Evolutionary conservation across 2,797 vertebrate species (phyloP).

Genomic region (Varecia variegata): DNA sequence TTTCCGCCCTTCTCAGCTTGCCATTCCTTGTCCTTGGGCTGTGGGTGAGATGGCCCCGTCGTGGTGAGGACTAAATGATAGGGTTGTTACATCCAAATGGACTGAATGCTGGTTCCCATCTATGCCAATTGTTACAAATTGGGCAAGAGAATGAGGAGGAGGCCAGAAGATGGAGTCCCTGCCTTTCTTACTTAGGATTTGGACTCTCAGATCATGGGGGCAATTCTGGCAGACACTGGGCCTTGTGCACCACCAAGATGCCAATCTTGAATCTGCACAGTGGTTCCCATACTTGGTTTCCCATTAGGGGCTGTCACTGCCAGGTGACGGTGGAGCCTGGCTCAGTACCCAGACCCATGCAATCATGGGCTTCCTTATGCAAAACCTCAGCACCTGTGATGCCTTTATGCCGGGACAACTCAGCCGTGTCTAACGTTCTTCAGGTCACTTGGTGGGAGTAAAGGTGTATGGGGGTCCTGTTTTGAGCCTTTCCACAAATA

Average conservation of each 20-base stretch:
- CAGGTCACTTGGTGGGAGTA: not conserved
- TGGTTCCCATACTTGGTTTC: not conserved
- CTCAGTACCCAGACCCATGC: fast-evolving
- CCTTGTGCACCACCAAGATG: not conserved
- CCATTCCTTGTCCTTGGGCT: not conserved
- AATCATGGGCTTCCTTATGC: fast-evolving
- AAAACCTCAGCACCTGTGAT: not conserved
- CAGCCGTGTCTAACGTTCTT: not conserved
- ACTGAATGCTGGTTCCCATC: not conserved
- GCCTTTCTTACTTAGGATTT: not conserved
- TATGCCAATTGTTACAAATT: not conserved
- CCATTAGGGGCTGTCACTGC: fast-evolving
- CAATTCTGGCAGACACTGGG: not conserved
- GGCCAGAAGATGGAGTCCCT: not conserved
- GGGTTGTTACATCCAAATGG: fast-evolving
- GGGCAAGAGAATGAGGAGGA: not conserved
- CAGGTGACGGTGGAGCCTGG: not conserved
- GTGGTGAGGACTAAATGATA: not conserved
- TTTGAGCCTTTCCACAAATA: not conserved
- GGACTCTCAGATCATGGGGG: not conserved
- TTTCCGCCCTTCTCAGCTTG: not conserved
- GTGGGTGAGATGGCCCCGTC: not conserved
- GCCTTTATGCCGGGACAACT: not conserved
- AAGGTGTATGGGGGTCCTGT: not conserved
- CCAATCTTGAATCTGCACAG: not conserved